These are phyloP conservation scores for Agonopterix heracliana DNA, from an alignment of 2,888 invertebrate species.

Conservation along the genomic window DNA sequence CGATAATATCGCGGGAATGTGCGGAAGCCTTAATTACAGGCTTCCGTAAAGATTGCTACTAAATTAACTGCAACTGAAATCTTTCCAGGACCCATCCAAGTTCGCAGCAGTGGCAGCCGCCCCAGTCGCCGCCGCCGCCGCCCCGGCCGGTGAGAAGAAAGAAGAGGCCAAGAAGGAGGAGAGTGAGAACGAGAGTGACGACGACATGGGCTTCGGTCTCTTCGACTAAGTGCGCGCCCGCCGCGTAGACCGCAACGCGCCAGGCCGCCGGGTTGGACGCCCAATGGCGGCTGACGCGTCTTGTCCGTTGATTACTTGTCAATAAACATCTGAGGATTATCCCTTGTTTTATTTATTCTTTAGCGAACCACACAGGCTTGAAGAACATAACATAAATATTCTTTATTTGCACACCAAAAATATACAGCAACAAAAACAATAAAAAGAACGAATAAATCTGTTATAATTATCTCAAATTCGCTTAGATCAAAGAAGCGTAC, in stretches of 20 bases:
- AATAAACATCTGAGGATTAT: background rate
- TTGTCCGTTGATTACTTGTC: background rate
- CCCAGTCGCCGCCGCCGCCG: conserved; percentile 80
- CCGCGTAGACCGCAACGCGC: conserved; percentile 24
- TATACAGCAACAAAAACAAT: too few species aligned
- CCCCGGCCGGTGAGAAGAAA: conserved; percentile 77
- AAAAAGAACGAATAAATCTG: too few species aligned
- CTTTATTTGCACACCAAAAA: too few species aligned
- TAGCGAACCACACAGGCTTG: too few species aligned
- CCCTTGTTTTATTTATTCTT: background rate
- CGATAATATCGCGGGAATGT: too few species aligned
- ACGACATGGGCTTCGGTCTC: conserved; percentile 98
- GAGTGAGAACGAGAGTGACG: conserved; percentile 89
- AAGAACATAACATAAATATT: too few species aligned
- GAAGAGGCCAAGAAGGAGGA: conserved; percentile 87
- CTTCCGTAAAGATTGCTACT: too few species aligned
- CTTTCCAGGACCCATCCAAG: conserved; percentile 91
- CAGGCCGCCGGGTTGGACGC: conserved; percentile 17
- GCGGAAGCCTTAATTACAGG: too few species aligned
- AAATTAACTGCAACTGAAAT: background rate
- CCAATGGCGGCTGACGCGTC: conserved; percentile 1
- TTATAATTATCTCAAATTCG: too few species aligned
- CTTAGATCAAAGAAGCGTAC: too few species aligned
- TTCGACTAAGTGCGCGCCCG: conserved; percentile 80
- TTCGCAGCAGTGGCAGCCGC: conserved; percentile 79